phyloP scores from a whole-genome alignment of 2,113 vertebrate genomes.

The Perognathus longimembris region DNA sequence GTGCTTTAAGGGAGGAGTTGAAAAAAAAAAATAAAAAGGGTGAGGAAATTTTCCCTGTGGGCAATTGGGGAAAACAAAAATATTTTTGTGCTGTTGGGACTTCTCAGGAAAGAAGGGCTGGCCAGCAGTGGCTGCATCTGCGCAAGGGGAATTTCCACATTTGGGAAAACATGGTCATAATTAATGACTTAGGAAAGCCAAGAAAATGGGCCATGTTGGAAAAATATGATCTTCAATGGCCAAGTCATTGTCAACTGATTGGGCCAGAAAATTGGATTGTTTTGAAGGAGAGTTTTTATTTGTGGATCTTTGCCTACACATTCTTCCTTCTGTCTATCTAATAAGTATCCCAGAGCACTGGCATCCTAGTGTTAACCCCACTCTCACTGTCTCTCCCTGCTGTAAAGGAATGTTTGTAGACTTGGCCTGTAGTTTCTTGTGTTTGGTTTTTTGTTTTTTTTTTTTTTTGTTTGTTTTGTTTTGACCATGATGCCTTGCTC shows the following conservation, averaged over 20 bases:
- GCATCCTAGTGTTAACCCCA: not conserved
- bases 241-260: slow-evolving; percentile 74
- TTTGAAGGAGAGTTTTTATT: slow-evolving; percentile 68
- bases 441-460: too few relatives aligned
- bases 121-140: slow-evolving; percentile 80
- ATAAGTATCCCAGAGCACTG: not conserved
- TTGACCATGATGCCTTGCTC: slow-evolving; percentile 49
- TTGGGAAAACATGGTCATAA: slow-evolving; percentile 83
- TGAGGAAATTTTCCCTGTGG: slow-evolving; percentile 87
- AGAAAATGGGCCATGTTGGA: slow-evolving; percentile 76
- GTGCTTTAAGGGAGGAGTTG: slow-evolving; percentile 71
- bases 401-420: slow-evolving; percentile 1
- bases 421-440: slow-evolving; percentile 41
- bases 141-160: slow-evolving; percentile 87
- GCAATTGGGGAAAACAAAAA: slow-evolving; percentile 86
- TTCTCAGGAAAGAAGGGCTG: slow-evolving; percentile 80
- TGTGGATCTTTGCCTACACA: slow-evolving; percentile 37
- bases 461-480: too few relatives aligned
- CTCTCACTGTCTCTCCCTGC: not conserved
- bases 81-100: slow-evolving; percentile 85
- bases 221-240: slow-evolving; percentile 74
- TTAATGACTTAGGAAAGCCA: slow-evolving; percentile 78
- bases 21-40: slow-evolving; percentile 62
- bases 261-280: slow-evolving; percentile 60
- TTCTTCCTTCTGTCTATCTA: slow-evolving; percentile 14